Evolutionary conservation across 2,888 invertebrate species (phyloP), one percentile per base, ranked within the genome.

Genomic region (Salticus scenicus): DNA sequence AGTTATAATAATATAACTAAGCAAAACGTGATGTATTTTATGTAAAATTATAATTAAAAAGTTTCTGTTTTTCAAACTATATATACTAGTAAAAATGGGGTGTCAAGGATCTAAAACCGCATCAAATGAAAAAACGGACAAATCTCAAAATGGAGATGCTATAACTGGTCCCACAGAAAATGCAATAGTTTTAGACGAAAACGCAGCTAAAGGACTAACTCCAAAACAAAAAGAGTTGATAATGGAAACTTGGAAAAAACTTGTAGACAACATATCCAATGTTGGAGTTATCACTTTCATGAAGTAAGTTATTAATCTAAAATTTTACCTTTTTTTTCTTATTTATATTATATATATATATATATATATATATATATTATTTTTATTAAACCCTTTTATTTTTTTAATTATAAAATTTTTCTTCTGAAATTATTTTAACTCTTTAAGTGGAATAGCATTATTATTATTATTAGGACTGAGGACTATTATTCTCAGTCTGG

Each of bases 201-300:
- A 33, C n/a, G 71, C 41, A 20, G 42, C 63, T 17, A 64, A 75
- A 28, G 82, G 89, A 0, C 88, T 91, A 69, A 90, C 90, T 7
- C 90, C 90, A 27, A 89, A 90, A 66, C 91, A 92, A 88, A 91
- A 91, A 89, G 90, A 90, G 71, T 88, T 91, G 67, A 90, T 92
- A 14, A 89, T 90, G 30, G 90, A 90, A 70, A 91, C 91, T 5
- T 92, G 92, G 92, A 91, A 91, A 87, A 87, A 90, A 37, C 89
- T 92, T 41, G 91, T 92, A 87, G 90, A 90, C 17, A 91, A 91
- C 87, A 91, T 92, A 28, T 91, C 91, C 20, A 90, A 90, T 87
- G 92, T 92, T 14, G 92, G 92, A 0, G 91, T 92, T 84, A 91
- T 92, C 88, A 91, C 91, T 4, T 92, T 92, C 85, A 91, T 92